These are phyloP conservation scores for Megaceryle torquata DNA, from an alignment of 2,113 vertebrate species.

Conservation along the genomic window DNA sequence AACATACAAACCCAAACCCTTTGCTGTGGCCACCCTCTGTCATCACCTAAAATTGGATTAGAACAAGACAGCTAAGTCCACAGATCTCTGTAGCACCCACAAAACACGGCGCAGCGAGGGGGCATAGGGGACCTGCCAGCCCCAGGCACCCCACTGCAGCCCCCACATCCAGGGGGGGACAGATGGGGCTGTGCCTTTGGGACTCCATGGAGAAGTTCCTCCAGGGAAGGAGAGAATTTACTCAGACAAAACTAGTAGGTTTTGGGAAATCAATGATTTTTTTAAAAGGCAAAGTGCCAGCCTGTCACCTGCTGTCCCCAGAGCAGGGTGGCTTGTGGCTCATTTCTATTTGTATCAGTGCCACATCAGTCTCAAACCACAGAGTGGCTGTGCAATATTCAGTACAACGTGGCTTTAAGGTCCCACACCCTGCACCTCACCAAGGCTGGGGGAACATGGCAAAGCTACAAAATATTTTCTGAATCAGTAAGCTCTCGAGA, in stretches of 20 bases:
- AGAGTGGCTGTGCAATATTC: background rate
- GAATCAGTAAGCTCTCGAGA: background rate
- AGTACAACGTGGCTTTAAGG: background rate
- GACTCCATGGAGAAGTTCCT: background rate
- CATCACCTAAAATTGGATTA: conserved; percentile 88
- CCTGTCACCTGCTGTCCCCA: background rate
- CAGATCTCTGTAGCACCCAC: background rate
- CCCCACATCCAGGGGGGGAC: background rate
- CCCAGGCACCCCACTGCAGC: background rate
- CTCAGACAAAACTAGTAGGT: background rate
- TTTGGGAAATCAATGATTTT: background rate
- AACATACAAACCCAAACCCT: conserved; percentile 98
- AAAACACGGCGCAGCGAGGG: fast-evolving
- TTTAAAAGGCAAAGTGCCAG: background rate
- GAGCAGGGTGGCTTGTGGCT: background rate
- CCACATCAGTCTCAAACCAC: background rate
- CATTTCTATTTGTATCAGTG: background rate
- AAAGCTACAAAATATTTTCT: background rate
- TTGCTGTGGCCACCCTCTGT: conserved; percentile 92
- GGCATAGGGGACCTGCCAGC: background rate
- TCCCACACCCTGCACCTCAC: background rate
- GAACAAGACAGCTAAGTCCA: conserved; percentile 66
- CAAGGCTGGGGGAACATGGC: background rate
- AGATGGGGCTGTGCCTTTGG: background rate
- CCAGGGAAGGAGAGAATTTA: background rate